Base-by-base conservation (phyloP, 2,113 vertebrate species). In the Pholis gunnellus region DNA sequence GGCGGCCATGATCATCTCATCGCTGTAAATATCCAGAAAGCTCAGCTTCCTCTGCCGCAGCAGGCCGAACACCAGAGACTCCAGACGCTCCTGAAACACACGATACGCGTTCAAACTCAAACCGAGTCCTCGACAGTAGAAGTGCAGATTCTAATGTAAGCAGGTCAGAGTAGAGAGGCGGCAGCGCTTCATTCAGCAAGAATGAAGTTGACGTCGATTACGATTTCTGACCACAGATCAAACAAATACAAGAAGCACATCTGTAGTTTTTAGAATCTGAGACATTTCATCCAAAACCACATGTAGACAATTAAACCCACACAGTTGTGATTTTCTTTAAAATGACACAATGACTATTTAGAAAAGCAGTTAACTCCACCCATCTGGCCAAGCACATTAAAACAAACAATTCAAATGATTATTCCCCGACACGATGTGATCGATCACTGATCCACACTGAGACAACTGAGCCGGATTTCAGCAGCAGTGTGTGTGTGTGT, bases 1-100 rank as follows among this genome's bases (percentile, higher is more conserved):
- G 25, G 97, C 97, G 1, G 97, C 96, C 73, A 93, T 69, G 71
- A 98, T 96, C 96, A 98, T 97, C 96, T 99, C 97, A 50, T 98
- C 96, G 36, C 95, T 95, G 94, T 99, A 99, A 89, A 98, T 97
- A 86, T 99, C 97, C 96, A 98, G 96, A 93, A 99, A 99, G 94
- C 97, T 97, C 91, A 99, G 95, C 90, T 99, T 99, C 92, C 96
- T 96, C 94, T 99, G 98, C 79, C 97, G 96, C 90, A 99, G 88
- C 89, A 99, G 95, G 40, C 98, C 98, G 85, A 99, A 99, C 72
- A 99, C 96, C 88, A 99, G 92, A 14, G 97, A 99, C 69, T 98
- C 90, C 79, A 99, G 93, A 82, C 97, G 96, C 90, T 99, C 98
- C 98, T 99, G 46, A 29, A 15, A 5, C 34, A 18, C 9, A 59